A percentile compares a stretch with the other conserved stretches of the same genome.
phyloP scores from a whole-genome alignment of 30 jellyfish, hydroid and myxozoan genomes.

The Chrysaora quinquecirrha region DNA sequence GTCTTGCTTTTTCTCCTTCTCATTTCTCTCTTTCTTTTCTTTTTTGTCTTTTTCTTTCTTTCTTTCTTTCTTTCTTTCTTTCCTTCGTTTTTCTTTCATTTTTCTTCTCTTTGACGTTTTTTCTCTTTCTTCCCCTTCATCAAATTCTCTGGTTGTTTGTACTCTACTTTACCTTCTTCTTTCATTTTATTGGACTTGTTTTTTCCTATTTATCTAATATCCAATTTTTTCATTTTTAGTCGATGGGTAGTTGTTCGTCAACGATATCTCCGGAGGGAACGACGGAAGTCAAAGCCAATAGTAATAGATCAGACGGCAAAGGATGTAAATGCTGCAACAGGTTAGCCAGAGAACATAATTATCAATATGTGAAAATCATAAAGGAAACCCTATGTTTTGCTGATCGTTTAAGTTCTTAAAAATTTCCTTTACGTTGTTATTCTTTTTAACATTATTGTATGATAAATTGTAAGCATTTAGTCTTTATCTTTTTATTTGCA shows the following conservation, averaged over 20 bases:
- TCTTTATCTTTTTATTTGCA: not conserved
- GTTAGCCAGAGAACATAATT: not conserved
- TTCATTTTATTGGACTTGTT: not conserved
- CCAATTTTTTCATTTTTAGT: slow-evolving; percentile 7
- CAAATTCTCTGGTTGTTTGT: too few relatives aligned
- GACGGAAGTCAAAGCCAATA: slow-evolving; percentile 53
- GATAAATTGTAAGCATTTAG: not conserved
- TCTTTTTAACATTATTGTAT: too few relatives aligned
- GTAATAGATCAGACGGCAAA: slow-evolving; percentile 40
- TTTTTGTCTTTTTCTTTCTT: too few relatives aligned
- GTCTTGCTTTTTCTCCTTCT: too few relatives aligned
- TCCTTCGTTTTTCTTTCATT: too few relatives aligned
- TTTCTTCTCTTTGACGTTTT: too few relatives aligned
- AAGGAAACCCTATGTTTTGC: not conserved
- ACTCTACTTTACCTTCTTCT: too few relatives aligned
- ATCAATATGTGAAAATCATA: not conserved
- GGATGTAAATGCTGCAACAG: slow-evolving; percentile 62
- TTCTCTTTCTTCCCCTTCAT: too few relatives aligned
- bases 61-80: too few relatives aligned
- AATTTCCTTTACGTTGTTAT: too few relatives aligned
- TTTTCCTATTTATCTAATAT: not conserved
- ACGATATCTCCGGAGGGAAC: slow-evolving; percentile 65
- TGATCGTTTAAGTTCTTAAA: not conserved
- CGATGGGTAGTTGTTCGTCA: slow-evolving; percentile 75
- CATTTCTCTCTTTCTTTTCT: too few relatives aligned